Evolutionary conservation across 2,888 invertebrate genomes (phyloP).

Genomic region (Euplagia quadripunctaria): DNA sequence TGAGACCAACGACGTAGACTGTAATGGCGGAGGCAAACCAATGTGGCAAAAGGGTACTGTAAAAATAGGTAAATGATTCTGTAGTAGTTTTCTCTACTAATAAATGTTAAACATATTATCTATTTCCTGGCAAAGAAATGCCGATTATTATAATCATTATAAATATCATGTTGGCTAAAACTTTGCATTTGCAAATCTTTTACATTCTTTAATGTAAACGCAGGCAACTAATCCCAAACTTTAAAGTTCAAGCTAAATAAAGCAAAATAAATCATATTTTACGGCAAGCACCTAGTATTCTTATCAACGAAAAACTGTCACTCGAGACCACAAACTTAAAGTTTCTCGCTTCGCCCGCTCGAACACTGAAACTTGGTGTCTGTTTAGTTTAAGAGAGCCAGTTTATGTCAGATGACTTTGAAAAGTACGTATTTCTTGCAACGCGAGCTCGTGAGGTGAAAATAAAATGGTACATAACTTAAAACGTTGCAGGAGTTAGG

Average conservation of each 20-base stretch:
- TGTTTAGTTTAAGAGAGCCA: slow-evolving; percentile 77
- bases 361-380: slow-evolving; percentile 70
- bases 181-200: background rate
- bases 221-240: slow-evolving; percentile 40
- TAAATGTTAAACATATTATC: background rate
- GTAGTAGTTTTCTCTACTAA: background rate
- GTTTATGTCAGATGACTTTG: slow-evolving; percentile 75
- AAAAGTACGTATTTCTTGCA: slow-evolving; percentile 69
- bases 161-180: background rate
- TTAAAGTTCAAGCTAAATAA: slow-evolving; percentile 33
- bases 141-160: background rate
- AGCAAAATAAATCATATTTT: slow-evolving; percentile 49
- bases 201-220: background rate
- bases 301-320: slow-evolving; percentile 59
- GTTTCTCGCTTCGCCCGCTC: slow-evolving; percentile 59
- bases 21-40: background rate
- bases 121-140: background rate
- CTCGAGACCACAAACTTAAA: slow-evolving; percentile 56
- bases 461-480: slow-evolving; percentile 55
- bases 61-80: background rate
- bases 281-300: slow-evolving; percentile 25
- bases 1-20: background rate
- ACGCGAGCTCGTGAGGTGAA: slow-evolving; percentile 50
- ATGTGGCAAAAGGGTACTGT: background rate
- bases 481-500: slow-evolving; percentile 23